These are phyloP conservation scores for Phrynocephalus guinanensis DNA, from an alignment of 2,797 vertebrate genomes.

Conservation along the genomic window DNA sequence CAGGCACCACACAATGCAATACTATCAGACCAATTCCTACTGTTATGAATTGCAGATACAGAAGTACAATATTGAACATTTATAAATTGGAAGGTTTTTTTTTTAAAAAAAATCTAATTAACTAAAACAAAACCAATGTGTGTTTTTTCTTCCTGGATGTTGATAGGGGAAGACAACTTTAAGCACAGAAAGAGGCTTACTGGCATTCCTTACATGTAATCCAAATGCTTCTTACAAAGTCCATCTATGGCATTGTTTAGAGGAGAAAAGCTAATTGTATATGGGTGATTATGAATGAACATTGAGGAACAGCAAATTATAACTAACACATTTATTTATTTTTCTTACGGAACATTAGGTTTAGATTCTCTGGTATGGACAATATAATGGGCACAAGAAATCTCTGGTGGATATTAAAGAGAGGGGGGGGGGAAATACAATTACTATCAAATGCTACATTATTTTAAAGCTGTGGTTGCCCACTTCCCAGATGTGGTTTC, in stretches of 20 bases:
- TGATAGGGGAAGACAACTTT: no score
- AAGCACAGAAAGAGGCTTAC: no score
- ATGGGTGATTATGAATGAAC: not conserved
- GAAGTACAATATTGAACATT: no score
- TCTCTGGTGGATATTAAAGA: not conserved
- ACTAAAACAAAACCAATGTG: no score
- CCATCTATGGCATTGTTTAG: not conserved
- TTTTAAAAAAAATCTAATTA: no score
- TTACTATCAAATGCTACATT: not conserved
- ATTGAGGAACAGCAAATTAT: not conserved
- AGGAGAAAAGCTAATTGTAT: not conserved
- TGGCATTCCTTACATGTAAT: no score
- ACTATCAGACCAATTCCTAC: no score
- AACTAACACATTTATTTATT: not conserved
- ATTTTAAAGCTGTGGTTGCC: not conserved
- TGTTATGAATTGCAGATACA: no score
- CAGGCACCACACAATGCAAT: no score
- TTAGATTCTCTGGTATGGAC: not conserved
- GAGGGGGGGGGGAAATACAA: not conserved
- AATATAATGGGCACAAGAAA: not conserved
- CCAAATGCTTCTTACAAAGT: no score
- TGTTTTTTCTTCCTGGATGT: no score
- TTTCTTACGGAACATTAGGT: not conserved
- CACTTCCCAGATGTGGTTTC: not conserved
- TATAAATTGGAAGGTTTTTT: no score